A percentile compares a stretch with the other conserved stretches of the same genome.
Evolutionary conservation across 1,140 invertebrate genomes (phyloP).

Genomic region (Zeugodacus cucurbitae): DNA sequence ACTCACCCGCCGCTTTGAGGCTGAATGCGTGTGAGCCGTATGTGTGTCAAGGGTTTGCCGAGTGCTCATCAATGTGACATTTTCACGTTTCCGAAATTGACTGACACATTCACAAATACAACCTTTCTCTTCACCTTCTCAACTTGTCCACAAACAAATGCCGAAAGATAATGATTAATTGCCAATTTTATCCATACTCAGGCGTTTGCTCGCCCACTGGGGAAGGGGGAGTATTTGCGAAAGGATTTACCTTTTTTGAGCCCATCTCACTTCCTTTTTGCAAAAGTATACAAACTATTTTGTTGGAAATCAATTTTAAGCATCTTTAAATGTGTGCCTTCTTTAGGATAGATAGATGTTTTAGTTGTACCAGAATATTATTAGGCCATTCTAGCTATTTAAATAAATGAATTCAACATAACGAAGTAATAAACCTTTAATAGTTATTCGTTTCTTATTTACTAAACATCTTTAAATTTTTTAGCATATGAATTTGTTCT

Average conservation of each 20-base stretch:
- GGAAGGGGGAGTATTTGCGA: background rate
- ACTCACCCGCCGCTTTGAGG: too few relatives aligned
- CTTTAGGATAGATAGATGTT: too few relatives aligned
- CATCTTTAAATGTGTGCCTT: too few relatives aligned
- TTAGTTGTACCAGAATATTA: too few relatives aligned
- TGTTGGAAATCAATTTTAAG: too few relatives aligned
- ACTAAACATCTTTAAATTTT: too few relatives aligned
- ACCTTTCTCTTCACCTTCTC: background rate
- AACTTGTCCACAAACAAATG: background rate
- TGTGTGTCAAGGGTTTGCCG: background rate
- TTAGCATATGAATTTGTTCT: too few relatives aligned
- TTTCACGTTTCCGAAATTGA: background rate
- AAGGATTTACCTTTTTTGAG: background rate
- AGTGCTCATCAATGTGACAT: constrained; percentile 18
- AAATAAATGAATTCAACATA: too few relatives aligned
- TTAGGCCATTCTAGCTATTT: too few relatives aligned
- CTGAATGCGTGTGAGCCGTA: too few relatives aligned
- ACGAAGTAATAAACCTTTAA: too few relatives aligned
- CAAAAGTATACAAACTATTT: background rate
- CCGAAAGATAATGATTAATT: constrained; percentile 37
- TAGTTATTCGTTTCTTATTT: too few relatives aligned
- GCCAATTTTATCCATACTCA: background rate
- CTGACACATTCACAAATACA: background rate
- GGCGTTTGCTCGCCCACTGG: background rate
- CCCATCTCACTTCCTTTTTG: background rate